These are phyloP conservation scores for Zosterops lateralis DNA, from an alignment of 2,113 vertebrate genomes.

Conservation along the genomic window DNA sequence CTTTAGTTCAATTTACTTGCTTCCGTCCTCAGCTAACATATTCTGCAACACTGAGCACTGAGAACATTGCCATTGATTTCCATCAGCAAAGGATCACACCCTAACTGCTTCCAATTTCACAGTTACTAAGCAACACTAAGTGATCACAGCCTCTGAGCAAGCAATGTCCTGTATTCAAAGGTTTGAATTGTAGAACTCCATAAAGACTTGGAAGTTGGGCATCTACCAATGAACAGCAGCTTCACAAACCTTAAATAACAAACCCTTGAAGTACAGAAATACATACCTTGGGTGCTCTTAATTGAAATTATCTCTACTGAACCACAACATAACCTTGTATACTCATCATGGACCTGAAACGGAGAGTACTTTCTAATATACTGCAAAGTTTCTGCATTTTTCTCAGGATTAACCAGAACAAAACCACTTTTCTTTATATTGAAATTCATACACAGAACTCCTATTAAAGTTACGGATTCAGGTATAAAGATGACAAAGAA, in stretches of 20 bases:
- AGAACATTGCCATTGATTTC: conserved; percentile 62
- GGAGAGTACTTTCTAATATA: not conserved
- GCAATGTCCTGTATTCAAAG: not conserved
- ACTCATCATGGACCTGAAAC: not conserved
- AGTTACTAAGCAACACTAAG: conserved; percentile 41
- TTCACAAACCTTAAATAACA: not conserved
- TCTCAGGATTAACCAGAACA: not conserved
- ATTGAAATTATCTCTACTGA: not conserved
- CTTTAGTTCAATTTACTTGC: not conserved
- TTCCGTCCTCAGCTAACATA: not conserved
- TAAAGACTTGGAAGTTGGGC: not conserved
- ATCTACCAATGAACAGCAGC: not conserved
- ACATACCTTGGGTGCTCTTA: not conserved
- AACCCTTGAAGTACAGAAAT: not conserved
- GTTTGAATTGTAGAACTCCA: not conserved
- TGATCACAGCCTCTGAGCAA: not conserved
- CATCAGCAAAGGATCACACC: conserved; percentile 44
- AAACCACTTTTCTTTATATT: not conserved
- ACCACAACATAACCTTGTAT: not conserved
- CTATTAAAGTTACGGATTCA: not conserved
- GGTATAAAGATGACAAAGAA: not conserved
- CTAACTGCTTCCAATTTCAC: conserved; percentile 46
- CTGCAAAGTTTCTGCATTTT: not conserved
- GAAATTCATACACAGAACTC: not conserved
- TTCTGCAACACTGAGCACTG: not conserved